Conservation (phyloP, 2,797 vertebrate genomes). For the Dryobates pubescens region DNA sequence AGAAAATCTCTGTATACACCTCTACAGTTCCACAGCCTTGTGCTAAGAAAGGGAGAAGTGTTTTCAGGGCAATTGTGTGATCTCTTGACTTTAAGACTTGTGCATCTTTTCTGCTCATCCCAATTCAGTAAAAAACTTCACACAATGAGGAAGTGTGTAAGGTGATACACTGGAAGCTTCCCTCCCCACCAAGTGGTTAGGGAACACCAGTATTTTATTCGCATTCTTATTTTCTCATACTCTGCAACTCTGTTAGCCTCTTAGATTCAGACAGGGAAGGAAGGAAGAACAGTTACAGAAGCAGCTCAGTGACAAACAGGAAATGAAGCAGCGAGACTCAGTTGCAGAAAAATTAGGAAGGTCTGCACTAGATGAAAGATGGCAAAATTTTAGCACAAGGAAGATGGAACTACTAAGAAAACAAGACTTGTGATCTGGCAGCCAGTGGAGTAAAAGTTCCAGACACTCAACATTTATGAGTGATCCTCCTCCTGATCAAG, state of each 20-base stretch:
- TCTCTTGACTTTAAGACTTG: background rate
- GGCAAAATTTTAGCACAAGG: background rate
- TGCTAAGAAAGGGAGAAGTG: background rate
- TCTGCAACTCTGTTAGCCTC: background rate
- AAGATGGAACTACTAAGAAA: background rate
- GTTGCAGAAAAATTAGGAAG: background rate
- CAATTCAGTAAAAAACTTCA: background rate
- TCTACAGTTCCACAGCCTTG: background rate
- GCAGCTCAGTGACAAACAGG: background rate
- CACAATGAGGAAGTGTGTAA: background rate
- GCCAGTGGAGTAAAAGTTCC: background rate
- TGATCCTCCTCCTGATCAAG: background rate
- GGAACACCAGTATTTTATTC: background rate
- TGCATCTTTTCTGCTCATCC: fast-evolving
- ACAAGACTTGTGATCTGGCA: background rate
- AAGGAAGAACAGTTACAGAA: background rate
- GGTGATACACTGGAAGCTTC: background rate
- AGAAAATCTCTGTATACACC: background rate
- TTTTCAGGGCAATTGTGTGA: background rate
- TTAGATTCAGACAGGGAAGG: fast-evolving
- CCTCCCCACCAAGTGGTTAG: background rate
- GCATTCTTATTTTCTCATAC: background rate
- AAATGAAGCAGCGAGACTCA: background rate
- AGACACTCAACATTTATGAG: background rate
- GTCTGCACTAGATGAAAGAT: background rate